Conservation (phyloP, 2,888 invertebrate genomes). For the Agonopterix alstromeriana region DNA sequence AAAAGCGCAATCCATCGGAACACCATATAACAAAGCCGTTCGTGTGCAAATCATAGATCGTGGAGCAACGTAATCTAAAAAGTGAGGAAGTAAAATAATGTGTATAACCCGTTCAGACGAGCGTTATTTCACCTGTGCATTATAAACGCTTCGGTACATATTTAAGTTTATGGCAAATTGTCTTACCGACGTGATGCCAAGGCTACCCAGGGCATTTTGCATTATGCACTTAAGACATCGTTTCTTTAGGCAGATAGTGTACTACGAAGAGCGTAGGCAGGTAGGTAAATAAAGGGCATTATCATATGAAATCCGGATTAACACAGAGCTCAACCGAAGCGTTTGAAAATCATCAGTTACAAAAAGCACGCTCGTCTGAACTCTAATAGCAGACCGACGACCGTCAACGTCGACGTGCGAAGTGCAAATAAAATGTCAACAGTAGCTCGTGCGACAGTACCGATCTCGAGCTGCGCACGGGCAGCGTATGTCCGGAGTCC, state of each 20-base stretch:
- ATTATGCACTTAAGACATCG: no score
- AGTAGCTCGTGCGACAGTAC: slow-evolving; percentile 29
- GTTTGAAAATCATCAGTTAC: not conserved
- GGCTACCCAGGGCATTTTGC: no score
- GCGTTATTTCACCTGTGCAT: no score
- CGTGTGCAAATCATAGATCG: slow-evolving; percentile 65
- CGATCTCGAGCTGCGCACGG: slow-evolving; percentile 73
- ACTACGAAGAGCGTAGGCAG: no score
- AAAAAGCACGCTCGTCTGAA: not conserved
- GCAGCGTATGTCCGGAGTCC: slow-evolving; percentile 70
- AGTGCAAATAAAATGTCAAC: slow-evolving; percentile 25
- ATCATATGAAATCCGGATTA: not conserved
- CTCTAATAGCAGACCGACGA: slow-evolving; percentile 5
- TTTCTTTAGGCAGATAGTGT: no score
- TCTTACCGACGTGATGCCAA: no score
- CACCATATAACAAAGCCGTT: slow-evolving; percentile 57
- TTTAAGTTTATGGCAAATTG: no score
- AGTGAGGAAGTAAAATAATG: slow-evolving; percentile 13
- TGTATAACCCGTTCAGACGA: not conserved
- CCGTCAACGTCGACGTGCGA: slow-evolving; percentile 24
- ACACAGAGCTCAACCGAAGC: not conserved
- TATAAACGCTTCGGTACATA: no score
- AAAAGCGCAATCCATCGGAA: slow-evolving; percentile 45
- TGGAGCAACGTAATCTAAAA: slow-evolving; percentile 58
- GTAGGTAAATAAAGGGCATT: no score